Base-by-base conservation (phyloP, 2,888 invertebrate genomes). In the Eulithis testata region DNA sequence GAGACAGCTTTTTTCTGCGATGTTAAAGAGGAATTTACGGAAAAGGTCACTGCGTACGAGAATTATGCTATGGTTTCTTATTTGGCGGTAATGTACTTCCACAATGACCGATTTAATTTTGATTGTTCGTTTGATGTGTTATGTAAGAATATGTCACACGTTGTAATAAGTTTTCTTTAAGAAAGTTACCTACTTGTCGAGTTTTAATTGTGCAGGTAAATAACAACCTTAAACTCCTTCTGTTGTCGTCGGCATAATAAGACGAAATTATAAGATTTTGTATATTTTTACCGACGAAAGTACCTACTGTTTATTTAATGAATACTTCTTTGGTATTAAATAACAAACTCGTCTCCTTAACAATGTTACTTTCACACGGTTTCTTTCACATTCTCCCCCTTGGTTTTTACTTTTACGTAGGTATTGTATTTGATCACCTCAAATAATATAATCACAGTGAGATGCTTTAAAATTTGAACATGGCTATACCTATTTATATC, bases 71-170 rank as follows among this genome's bases (percentile, higher is more conserved):
- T 69, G 60, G 64, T 73, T 68, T 71, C 65, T 61, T 72, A 73
- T 50, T 65, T 65, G 65, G 56, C 53, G 63, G 70, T 62, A 68
- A 58, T 73, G 59, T 66, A 56, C 75, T 72, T 72, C 73, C 78
- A 85, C 84, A 85, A 84, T 84, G 75, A 80, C 74, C 77, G 78
- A 78, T 82, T 82, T 81, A 77, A 75, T 71, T 77, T 67, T 74
- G 54, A 75, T 76, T 80, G 79, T 80, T 83, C 72, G 83, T 84
- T 72, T 75, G 73, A 71, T 71, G 68, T 73, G 75, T 88, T 88
- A 80, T 77, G 80, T 77, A 86, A 86, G 79, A 78, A 66, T 54
- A 63, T 80, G 80, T 85, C 87, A 83, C 86, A 85, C 84, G 81
- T 80, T 78, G 71, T 68, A 80, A 79, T 78, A 76, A 73, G 77